Conservation (phyloP, 2,113 vertebrate genomes). For the Ictalurus punctatus region DNA sequence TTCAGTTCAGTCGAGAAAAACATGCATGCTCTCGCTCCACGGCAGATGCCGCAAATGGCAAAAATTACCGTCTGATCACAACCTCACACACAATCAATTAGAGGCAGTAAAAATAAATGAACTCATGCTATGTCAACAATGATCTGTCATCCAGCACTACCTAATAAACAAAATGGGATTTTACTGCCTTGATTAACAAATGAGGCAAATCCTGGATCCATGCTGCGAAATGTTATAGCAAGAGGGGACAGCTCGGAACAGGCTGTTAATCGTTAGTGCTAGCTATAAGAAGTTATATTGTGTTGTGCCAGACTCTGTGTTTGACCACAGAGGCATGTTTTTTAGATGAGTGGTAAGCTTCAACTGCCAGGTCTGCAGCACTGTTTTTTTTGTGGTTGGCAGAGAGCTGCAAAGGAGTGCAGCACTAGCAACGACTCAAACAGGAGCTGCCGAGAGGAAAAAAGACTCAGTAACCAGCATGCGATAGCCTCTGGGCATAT, state of each 20-base stretch:
- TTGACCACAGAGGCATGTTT: slow-evolving; percentile 39
- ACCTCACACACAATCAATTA: slow-evolving; percentile 70
- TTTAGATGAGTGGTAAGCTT: slow-evolving; percentile 42
- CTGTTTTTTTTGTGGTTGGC: slow-evolving; percentile 42
- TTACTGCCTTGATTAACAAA: slow-evolving; percentile 49
- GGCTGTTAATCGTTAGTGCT: neutral
- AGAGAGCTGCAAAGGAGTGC: slow-evolving; percentile 36
- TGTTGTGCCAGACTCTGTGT: slow-evolving; percentile 25
- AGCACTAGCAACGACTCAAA: slow-evolving; percentile 37
- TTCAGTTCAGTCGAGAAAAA: slow-evolving; percentile 56
- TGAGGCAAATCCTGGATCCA: slow-evolving; percentile 35
- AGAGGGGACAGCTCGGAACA: neutral
- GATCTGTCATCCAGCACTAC: slow-evolving; percentile 61
- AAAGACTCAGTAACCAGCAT: slow-evolving; percentile 32
- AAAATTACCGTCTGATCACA: slow-evolving; percentile 71
- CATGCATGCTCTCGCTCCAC: slow-evolving; percentile 64
- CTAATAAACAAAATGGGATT: slow-evolving; percentile 71
- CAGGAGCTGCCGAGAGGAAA: slow-evolving; percentile 34
- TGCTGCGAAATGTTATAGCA: neutral
- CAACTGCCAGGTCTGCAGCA: slow-evolving; percentile 38
- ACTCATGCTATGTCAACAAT: slow-evolving; percentile 70
- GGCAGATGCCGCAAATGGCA: slow-evolving; percentile 69
- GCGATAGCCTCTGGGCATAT: slow-evolving; percentile 44
- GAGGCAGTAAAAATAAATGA: slow-evolving; percentile 72
- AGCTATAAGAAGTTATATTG: slow-evolving; percentile 21